Conservation (phyloP, 2,797 vertebrate genomes). For the Aulostomus chinensis region DNA sequence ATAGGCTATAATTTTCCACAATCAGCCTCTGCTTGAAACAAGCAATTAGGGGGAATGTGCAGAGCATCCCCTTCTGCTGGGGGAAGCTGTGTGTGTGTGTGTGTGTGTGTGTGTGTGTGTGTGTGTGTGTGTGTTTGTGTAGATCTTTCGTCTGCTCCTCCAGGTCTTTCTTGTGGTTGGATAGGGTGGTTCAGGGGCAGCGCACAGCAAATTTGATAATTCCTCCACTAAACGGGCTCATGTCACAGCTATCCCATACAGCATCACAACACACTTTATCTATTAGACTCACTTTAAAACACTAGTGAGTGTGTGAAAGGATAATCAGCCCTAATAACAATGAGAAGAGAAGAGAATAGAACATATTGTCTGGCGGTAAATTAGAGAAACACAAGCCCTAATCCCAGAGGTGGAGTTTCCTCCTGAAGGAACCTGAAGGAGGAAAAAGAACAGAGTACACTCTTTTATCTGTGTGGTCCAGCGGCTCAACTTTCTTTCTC, state of each 20-base stretch:
- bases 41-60: conserved; percentile 90
- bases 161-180: conserved; percentile 76
- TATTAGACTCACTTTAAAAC: background rate
- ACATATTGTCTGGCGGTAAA: conserved; percentile 63
- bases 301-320: background rate
- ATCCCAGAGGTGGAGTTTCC: conserved; percentile 73
- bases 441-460: conserved; percentile 85
- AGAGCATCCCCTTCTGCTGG: conserved; percentile 79
- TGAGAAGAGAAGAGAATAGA: conserved; percentile 16
- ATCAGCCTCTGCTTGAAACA: conserved; percentile 91
- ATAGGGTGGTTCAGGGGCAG: conserved; percentile 88
- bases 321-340: background rate
- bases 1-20: conserved; percentile 94
- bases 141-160: conserved; percentile 85
- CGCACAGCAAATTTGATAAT: conserved; percentile 93
- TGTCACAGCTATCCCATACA: conserved; percentile 25
- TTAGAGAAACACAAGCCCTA: conserved; percentile 69
- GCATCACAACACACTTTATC: conserved; percentile 7
- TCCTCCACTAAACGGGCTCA: conserved; percentile 85
- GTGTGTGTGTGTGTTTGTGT: conserved; percentile 48
- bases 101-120: conserved; percentile 44
- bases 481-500: conserved; percentile 82
- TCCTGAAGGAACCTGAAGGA: conserved; percentile 67
- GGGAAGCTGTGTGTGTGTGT: conserved; percentile 65
- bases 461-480: conserved; percentile 95